phyloP scores from a whole-genome alignment of 2,113 vertebrate species.

The Lampris incognitus region DNA sequence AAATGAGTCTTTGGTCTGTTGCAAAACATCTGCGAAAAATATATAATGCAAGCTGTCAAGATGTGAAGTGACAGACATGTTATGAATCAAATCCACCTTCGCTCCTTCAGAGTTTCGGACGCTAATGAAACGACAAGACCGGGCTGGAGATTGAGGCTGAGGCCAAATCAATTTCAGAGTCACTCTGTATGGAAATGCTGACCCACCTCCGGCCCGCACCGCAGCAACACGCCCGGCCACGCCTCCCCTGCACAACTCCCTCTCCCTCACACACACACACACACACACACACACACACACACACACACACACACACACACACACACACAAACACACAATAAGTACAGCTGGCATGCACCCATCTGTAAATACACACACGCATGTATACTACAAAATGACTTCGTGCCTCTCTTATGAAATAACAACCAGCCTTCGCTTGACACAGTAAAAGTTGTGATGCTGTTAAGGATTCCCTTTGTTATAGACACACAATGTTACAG shows the following conservation, averaged over 20 bases:
- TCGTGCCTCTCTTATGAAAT: no score
- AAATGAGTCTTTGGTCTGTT: constrained; percentile 22
- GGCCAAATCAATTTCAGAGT: constrained; percentile 54
- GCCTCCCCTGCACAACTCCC: constrained; percentile 23
- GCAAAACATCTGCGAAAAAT: constrained; percentile 38
- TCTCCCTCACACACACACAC: constrained; percentile 14
- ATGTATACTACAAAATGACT: no score
- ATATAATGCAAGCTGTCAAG: neutral
- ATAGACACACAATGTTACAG: no score
- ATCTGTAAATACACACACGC: no score
- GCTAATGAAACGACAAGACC: constrained; percentile 27
- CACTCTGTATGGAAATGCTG: constrained; percentile 53
- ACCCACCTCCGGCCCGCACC: constrained; percentile 37
- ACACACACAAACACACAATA: no score
- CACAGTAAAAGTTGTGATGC: no score
- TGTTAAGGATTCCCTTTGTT: no score
- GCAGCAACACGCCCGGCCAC: constrained; percentile 32
- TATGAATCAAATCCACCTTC: neutral
- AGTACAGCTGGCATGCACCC: no score
- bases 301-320: constrained; percentile 22
- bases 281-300: constrained; percentile 19
- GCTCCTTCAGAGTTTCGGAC: neutral
- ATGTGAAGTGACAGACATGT: neutral
- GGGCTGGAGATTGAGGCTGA: constrained; percentile 29
- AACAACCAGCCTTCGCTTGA: no score